Conservation (phyloP, 2,113 vertebrate genomes). For the Isichthys henryi region DNA sequence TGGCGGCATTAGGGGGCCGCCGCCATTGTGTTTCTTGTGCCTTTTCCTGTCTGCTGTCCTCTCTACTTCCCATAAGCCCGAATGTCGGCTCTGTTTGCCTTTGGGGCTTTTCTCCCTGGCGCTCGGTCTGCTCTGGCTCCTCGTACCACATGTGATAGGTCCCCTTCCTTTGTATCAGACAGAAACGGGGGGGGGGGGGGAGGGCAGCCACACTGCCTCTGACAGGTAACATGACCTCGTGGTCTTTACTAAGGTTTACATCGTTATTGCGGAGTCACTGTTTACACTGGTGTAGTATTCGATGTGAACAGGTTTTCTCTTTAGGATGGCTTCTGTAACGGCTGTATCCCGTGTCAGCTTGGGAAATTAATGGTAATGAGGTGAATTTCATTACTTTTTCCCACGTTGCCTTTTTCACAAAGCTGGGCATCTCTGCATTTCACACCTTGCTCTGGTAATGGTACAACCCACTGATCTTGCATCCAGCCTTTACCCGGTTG, state of each 20-base stretch:
- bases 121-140: not conserved
- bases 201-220: not conserved
- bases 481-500: not conserved
- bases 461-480: not conserved
- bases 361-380: not conserved
- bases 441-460: not conserved
- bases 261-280: not conserved
- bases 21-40: not conserved
- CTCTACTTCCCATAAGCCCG: not conserved
- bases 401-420: not conserved
- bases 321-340: not conserved
- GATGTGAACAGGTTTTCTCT: not conserved
- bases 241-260: not conserved
- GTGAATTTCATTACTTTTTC: not conserved
- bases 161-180: not conserved
- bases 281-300: slow-evolving; percentile 12
- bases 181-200: not conserved
- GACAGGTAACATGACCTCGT: not conserved
- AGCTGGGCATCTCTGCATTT: not conserved
- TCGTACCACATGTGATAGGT: not conserved
- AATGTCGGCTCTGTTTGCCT: not conserved
- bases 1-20: not conserved
- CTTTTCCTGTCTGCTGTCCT: not conserved
- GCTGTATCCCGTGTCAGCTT: not conserved
- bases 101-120: not conserved